Evolutionary conservation across 2,797 vertebrate species (phyloP), one percentile per base, ranked within the genome.

Genomic region (Gobio occitaniae): DNA sequence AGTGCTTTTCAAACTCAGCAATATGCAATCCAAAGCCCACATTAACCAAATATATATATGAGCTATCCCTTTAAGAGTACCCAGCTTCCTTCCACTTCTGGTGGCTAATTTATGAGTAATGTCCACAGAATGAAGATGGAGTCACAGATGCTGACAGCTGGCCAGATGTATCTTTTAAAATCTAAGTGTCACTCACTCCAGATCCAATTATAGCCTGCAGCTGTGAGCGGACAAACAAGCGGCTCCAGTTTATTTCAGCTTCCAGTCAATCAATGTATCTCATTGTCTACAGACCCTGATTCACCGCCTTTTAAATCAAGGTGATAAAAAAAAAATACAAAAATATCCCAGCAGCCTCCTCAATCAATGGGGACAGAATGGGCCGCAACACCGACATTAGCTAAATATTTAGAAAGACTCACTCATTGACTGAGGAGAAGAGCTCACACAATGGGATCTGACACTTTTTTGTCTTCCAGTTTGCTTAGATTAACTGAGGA

Each of bases 241-340:
- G 54, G 88, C 84, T 86, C 66, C 48, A 71, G 82, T 80, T 70
- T 70, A 68, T 82, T 81, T 84, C 78, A 52, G 61, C 48, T 65
- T 66, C 78, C 82, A 84, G 77, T 87, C 86, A 87, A 16, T 84
- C 88, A 83, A 82, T 89, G 83, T 71, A 82, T 89, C 75, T 89
- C 79, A 87, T 82, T 87, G 90, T 84, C 72, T 89, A 87, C 90
- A 92, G 91, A 93, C 93, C 90, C 90, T 87, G 74, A 88, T 80
- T 80, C 76, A 56, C 84, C 71, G 85, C 89, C 90, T 92, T 91
- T 89, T 92, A 86, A 88, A 85, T 86, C 85, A 92, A 93, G 88
- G 87, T 90, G 88, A 93, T 25, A 88, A 81, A 81, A 69, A 83
- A 81, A 86, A 56, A 83, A 79, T 69, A 80, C 52, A 82, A 81